Evolutionary conservation across 2,888 invertebrate species (phyloP), one percentile per base, ranked within the genome.

Genomic region (Antheraea assamensis): DNA sequence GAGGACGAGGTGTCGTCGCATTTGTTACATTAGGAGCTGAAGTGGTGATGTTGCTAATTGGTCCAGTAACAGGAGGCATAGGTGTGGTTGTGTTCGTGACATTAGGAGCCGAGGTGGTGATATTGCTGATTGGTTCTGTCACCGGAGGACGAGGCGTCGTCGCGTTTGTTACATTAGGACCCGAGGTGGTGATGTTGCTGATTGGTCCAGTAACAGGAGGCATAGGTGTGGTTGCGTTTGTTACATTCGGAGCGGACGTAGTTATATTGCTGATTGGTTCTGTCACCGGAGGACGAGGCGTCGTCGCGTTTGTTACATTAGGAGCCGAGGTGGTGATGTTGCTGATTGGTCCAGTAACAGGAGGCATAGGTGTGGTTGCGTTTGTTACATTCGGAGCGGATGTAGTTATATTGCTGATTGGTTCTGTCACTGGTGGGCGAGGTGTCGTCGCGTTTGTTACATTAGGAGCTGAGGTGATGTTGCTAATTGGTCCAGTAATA

Each of bases 131-230:
- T 68, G 68, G 68, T 15, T 35, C 68, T 21, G 68, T 68, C 21
- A 68, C 68, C 0, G 68, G 68, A 68, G 68, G 68, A 1, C 7
- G 10, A 21, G 31, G 68, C 15, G 68, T 68, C 21, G 68, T 68
- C 2, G 35, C 35, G 5, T 35, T 68, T 68, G 68, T 68, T 35
- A 68, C 35, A 13, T 68, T 68, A 68, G 31, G 68, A 35, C 7
- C 68, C 21, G 31, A 15, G 10, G 68, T 68, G 0, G 68, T 68
- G 0, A 35, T 35, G 17, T 68, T 68, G 21, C 68, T 35, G 68
- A 68, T 35, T n/a, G 68, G 68, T 19, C 21, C 68, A 35, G 68
- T 68, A 7, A 68, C 68, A 2, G 68, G 35, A 68, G 68, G 68
- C 5, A 7, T 8, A 10, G 31, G 35, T 5, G 68, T 68, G 7